Evolutionary conservation across 64 coral and sea anemone species (phyloP).

Genomic region (Hydrozoanthus tunicans): DNA sequence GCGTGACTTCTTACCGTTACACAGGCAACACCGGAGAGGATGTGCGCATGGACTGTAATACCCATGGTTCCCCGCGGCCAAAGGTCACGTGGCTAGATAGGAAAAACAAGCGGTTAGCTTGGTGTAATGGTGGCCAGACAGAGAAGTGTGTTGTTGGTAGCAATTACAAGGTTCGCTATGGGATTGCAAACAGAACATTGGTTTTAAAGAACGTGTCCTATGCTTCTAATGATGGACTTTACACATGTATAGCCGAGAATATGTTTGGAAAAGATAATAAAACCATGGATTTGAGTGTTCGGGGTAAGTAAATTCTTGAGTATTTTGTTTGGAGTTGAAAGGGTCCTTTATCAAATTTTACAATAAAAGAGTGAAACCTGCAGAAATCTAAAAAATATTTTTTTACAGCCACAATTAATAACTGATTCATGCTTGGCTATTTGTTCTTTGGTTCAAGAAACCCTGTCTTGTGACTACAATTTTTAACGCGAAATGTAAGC

Average conservation of each 20-base stretch:
- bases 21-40: background rate
- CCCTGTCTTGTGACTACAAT: too few species aligned
- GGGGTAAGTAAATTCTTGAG: background rate
- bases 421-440: too few species aligned
- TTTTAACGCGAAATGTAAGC: too few species aligned
- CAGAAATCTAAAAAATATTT: too few species aligned
- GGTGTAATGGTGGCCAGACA: background rate
- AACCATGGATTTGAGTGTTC: background rate
- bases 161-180: background rate
- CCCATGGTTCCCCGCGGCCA: background rate
- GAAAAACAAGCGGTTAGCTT: background rate
- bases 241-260: background rate
- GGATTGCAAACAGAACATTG: background rate
- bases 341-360: too few species aligned
- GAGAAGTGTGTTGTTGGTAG: background rate
- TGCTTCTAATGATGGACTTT: background rate
- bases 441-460: too few species aligned
- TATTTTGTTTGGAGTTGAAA: too few species aligned
- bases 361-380: too few species aligned
- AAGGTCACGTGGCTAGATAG: constrained; percentile 12
- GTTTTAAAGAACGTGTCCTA: background rate
- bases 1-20: too few species aligned
- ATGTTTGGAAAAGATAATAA: background rate
- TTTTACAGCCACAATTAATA: too few species aligned
- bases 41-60: background rate